A percentile compares a stretch with the other conserved stretches of the same genome.
Evolutionary conservation across 2,888 invertebrate genomes (phyloP).

Genomic region (Glyphotaelius pellucidus): DNA sequence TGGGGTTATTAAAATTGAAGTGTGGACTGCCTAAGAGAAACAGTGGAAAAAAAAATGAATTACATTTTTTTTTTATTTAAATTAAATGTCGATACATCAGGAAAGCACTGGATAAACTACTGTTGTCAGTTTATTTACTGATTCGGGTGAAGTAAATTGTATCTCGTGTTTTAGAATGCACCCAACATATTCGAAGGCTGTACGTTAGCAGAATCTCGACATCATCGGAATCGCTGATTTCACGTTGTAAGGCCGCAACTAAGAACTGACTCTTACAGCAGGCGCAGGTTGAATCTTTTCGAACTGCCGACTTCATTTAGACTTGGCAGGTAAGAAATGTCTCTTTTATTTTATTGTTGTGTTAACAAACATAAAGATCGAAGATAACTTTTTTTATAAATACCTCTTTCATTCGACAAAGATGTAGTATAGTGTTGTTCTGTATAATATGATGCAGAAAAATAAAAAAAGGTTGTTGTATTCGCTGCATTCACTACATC

Average conservation of each 20-base stretch:
- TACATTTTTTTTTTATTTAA: too few species aligned
- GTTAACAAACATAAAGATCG: neutral
- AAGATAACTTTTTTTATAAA: neutral
- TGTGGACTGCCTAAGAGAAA: too few species aligned
- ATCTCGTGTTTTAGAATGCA: slow-evolving; percentile 12
- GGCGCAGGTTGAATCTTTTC: neutral
- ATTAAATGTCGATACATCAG: too few species aligned
- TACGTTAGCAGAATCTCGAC: slow-evolving; percentile 9
- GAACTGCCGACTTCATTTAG: neutral
- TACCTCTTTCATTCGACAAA: neutral
- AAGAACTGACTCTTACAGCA: neutral
- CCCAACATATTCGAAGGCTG: neutral
- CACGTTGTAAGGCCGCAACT: neutral
- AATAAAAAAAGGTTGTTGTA: too few species aligned
- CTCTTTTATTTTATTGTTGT: too few species aligned
- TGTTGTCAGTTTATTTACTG: neutral
- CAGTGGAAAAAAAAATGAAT: too few species aligned
- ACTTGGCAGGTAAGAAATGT: neutral
- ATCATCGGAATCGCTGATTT: slow-evolving; percentile 10
- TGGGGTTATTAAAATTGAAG: too few species aligned
- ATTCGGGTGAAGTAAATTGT: neutral
- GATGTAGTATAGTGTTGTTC: neutral
- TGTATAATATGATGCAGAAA: too few species aligned
- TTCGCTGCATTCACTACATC: too few species aligned
- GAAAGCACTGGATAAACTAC: neutral